phyloP scores from a whole-genome alignment of 2,888 invertebrate genomes.

The Steinernema scapterisci region DNA sequence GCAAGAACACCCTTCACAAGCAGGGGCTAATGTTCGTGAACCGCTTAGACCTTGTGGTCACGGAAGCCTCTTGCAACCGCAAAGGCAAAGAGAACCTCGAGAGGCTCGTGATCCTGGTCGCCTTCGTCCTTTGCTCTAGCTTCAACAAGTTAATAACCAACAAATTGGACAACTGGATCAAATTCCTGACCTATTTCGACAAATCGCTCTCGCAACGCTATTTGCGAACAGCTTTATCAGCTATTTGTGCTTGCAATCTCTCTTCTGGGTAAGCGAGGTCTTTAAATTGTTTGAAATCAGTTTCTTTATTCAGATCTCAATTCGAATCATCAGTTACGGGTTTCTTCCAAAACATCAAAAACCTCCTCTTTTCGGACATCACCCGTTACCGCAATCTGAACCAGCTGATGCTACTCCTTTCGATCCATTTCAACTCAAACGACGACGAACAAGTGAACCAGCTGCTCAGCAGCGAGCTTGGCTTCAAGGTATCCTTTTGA shows the following conservation, averaged over 20 bases:
- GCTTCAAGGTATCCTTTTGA: slow-evolving; percentile 21
- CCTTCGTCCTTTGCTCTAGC: neutral
- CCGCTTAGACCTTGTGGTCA: neutral
- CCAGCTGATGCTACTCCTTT: slow-evolving; percentile 44
- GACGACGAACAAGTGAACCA: slow-evolving; percentile 41
- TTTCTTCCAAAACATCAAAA: slow-evolving; percentile 37
- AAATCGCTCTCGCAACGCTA: neutral
- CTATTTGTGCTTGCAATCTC: slow-evolving; percentile 19
- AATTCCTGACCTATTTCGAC: slow-evolving; percentile 6
- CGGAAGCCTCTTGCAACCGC: neutral
- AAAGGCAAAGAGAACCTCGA: neutral
- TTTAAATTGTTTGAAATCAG: no score
- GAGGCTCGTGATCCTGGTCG: neutral
- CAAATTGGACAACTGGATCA: slow-evolving; percentile 15
- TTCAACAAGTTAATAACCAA: neutral
- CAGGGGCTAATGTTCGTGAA: neutral
- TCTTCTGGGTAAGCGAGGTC: slow-evolving; percentile 2
- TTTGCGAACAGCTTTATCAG: neutral
- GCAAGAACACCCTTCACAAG: neutral
- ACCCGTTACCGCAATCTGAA: slow-evolving; percentile 39
- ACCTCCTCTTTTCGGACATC: slow-evolving; percentile 29
- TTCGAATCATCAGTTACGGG: slow-evolving; percentile 32
- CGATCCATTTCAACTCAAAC: slow-evolving; percentile 45
- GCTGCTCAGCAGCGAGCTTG: slow-evolving; percentile 35
- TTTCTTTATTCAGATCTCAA: slow-evolving; percentile 34